Evolutionary conservation across 2,113 vertebrate species (phyloP).

Genomic region (Telmatochromis sp.): DNA sequence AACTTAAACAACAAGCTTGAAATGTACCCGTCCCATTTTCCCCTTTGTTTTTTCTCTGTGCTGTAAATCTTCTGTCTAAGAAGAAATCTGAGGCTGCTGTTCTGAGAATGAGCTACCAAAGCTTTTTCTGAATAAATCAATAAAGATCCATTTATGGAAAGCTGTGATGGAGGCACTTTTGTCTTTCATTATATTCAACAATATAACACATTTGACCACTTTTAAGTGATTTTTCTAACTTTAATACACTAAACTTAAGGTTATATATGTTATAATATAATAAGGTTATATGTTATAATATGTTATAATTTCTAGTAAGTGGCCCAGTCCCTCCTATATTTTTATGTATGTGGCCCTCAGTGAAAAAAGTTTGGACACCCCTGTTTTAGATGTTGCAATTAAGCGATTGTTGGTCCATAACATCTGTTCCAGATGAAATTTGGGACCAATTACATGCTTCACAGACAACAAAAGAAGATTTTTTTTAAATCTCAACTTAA

Average conservation of each 20-base stretch:
- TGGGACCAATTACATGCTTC: neutral
- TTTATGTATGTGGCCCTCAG: neutral
- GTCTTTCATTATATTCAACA: neutral
- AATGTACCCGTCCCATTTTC: neutral
- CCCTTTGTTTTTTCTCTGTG: neutral
- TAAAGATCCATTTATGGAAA: neutral
- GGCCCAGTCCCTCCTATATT: neutral
- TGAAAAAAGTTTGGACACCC: neutral
- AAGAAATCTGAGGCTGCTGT: neutral
- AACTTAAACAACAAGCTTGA: rapidly evolving
- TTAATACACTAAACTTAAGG: neutral
- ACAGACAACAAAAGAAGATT: neutral
- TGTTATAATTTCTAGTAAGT: neutral
- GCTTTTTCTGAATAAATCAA: neutral
- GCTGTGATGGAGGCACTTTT: rapidly evolving
- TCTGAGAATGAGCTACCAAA: neutral
- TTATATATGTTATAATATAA: neutral
- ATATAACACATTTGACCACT: neutral
- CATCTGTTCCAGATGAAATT: neutral
- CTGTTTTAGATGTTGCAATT: rapidly evolving
- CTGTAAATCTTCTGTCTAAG: neutral
- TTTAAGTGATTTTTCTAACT: neutral
- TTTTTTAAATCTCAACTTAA: neutral
- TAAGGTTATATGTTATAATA: too few relatives aligned
- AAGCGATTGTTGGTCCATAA: rapidly evolving